Base-by-base conservation (phyloP, 2,797 vertebrate species). In the Cetoscarus ocellatus region DNA sequence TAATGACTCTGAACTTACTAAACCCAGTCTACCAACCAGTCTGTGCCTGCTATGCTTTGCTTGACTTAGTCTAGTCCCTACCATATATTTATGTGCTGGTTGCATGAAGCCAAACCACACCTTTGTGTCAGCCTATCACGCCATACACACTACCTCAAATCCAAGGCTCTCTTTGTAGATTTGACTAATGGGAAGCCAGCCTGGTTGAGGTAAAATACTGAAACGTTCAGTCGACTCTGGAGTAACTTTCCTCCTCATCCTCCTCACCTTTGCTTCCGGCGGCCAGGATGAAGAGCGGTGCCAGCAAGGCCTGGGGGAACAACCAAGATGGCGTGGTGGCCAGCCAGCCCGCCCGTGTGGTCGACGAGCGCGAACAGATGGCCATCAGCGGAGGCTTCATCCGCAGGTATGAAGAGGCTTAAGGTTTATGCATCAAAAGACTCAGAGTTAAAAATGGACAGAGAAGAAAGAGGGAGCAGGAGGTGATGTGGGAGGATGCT, bases 301-400 rank as follows among this genome's bases (percentile, higher is more conserved):
- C 96, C 93, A 98, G 96, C 93, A 98, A 98, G 94, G 98, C 96
- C 91, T 98, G 97, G 97, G 97, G 97, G 84, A 99, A 99, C 93
- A 99, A 99, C 88, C 97, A 98, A 93, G 97, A 99, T 60, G 98
- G 97, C 12, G 98, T 99, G 73, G 97, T 99, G 89, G 97, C 97
- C 94, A 98, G 96, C 91, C 98, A 99, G 94, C 98, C 98, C 10
- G 98, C 98, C 77, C 97, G 98, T 35, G 98, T 99, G 14, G 95
- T 98, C 90, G 98, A 99, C 36, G 98, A 99, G 81, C 96, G 98
- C 54, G 98, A 99, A 94, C 98, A 99, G 96, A 99, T 99, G 98
- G 97, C 97, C 87, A 99, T 99, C 96, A 99, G 98, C 44, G 98
- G 98, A 81, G 98, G 98, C 86, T 99, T 98, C 92, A 98, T 99